phyloP scores from a whole-genome alignment of 2,797 vertebrate genomes.

The Oreortyx pictus region DNA sequence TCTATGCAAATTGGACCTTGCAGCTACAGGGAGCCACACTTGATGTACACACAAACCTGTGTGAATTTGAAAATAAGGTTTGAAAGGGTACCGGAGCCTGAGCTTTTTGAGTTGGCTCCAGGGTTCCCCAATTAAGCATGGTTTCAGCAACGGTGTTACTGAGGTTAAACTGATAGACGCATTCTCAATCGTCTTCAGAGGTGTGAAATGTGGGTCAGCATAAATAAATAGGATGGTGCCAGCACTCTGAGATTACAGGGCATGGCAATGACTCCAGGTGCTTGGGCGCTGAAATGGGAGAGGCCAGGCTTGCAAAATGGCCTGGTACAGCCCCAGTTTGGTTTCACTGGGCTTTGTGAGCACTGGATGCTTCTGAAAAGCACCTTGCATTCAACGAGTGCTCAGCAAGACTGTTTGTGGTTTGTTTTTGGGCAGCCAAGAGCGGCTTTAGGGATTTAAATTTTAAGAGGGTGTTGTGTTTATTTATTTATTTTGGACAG shows the following conservation, averaged over 20 bases:
- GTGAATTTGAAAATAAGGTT: background rate
- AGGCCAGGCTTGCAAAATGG: background rate
- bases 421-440: background rate
- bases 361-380: background rate
- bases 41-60: background rate
- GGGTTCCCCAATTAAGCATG: background rate
- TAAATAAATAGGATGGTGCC: slow-evolving; percentile 24
- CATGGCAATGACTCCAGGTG: background rate
- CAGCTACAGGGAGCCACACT: slow-evolving; percentile 15
- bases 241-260: slow-evolving; percentile 45
- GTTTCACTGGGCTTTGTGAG: background rate
- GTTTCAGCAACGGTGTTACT: slow-evolving; percentile 14
- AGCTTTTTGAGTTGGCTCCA: background rate
- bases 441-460: background rate
- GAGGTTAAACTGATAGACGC: background rate
- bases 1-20: slow-evolving; percentile 7
- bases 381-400: background rate
- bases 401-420: background rate
- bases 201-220: background rate
- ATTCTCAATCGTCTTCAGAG: background rate
- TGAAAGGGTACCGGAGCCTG: background rate
- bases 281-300: background rate
- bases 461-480: background rate
- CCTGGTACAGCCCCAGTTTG: background rate
- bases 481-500: background rate